Conservation (phyloP, 2,888 invertebrate genomes). For the Rhamphomyia laevipes region DNA sequence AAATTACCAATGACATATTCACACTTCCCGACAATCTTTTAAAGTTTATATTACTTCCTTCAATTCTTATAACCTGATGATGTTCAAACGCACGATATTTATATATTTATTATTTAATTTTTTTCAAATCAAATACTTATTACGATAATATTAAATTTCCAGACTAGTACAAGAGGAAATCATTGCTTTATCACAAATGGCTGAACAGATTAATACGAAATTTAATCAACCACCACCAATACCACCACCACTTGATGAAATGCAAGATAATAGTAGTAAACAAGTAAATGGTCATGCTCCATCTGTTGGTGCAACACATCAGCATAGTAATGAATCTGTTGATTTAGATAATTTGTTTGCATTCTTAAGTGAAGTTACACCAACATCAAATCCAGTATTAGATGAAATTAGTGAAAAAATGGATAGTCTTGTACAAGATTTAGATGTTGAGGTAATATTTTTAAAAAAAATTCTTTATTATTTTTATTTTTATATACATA, state of each 20-base stretch:
- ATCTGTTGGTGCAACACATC: slow-evolving; percentile 22
- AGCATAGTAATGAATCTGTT: slow-evolving; percentile 53
- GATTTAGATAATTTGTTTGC: slow-evolving; percentile 84
- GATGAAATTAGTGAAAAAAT: slow-evolving; percentile 77
- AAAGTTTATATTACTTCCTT: too few species aligned
- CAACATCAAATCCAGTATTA: slow-evolving; percentile 51
- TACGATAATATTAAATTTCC: slow-evolving; percentile 22
- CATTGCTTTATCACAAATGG: slow-evolving; percentile 57
- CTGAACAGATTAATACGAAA: slow-evolving; percentile 56
- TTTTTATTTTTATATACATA: slow-evolving; percentile 7
- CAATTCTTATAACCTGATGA: too few species aligned
- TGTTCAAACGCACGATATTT: too few species aligned
- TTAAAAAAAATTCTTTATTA: slow-evolving; percentile 1
- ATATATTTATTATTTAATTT: too few species aligned
- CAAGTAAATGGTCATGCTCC: slow-evolving; percentile 21
- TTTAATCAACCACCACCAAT: slow-evolving; percentile 26
- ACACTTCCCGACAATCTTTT: too few species aligned
- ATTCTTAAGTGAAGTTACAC: slow-evolving; percentile 69
- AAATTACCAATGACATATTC: too few species aligned
- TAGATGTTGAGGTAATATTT: slow-evolving; percentile 58
- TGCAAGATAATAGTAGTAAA: slow-evolving; percentile 3
- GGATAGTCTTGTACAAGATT: slow-evolving; percentile 69
- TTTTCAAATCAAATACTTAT: too few species aligned
- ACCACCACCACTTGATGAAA: slow-evolving; percentile 15
- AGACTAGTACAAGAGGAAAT: slow-evolving; percentile 59